Percentiles rank a stretch among this genome's conserved stretches.
phyloP scores from a whole-genome alignment of 2,797 vertebrate species.

The Rhadinocentrus ornatus region DNA sequence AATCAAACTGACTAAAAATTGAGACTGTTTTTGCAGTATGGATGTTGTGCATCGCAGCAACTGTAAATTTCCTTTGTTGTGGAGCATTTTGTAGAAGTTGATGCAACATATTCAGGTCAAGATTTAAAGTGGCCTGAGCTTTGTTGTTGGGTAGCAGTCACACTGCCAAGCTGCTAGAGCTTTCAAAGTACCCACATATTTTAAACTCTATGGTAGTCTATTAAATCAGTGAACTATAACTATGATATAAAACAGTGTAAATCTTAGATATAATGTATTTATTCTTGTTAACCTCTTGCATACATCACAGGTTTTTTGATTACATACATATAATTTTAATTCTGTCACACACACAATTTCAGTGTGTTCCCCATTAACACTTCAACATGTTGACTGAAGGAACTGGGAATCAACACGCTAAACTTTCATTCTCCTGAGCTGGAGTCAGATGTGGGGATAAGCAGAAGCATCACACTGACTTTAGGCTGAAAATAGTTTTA shows the following conservation, averaged over 20 bases:
- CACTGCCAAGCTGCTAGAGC: neutral
- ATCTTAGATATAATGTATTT: neutral
- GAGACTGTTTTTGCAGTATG: neutral
- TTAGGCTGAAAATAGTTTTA: neutral
- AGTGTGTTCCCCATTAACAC: neutral
- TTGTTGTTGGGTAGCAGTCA: neutral
- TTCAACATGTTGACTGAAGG: neutral
- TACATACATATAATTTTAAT: neutral
- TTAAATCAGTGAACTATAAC: neutral
- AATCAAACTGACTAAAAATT: neutral
- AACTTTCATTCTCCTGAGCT: neutral
- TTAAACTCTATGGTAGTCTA: too few species aligned
- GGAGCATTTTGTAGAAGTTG: neutral
- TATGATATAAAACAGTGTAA: neutral
- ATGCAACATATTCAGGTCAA: neutral
- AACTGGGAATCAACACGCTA: neutral
- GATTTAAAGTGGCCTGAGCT: too few species aligned
- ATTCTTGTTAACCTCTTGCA: neutral
- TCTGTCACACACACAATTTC: neutral
- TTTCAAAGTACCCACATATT: too few species aligned
- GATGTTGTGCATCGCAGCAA: neutral
- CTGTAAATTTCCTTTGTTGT: neutral
- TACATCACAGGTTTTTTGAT: neutral
- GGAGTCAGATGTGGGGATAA: neutral
- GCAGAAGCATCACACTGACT: neutral